These are phyloP conservation scores for Holotrichia oblita DNA, from an alignment of 1,140 invertebrate genomes.

Conservation along the genomic window DNA sequence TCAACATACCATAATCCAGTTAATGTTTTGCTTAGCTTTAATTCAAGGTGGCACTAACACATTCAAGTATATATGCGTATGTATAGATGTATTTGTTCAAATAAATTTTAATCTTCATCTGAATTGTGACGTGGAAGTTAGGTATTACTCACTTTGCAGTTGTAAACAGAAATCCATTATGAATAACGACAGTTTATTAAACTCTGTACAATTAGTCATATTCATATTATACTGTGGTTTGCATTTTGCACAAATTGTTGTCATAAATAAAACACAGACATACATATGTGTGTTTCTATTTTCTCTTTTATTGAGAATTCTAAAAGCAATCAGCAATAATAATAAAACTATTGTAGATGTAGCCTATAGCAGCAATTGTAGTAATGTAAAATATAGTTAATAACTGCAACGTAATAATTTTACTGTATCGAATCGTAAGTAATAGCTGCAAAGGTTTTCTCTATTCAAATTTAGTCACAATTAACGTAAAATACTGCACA, in stretches of 20 bases:
- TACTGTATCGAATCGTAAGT: neutral
- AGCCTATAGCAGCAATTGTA: neutral
- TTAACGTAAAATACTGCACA: neutral
- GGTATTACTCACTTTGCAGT: neutral
- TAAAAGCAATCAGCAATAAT: conserved; percentile 5
- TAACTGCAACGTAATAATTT: neutral
- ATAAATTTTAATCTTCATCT: too few species aligned
- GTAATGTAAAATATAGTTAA: neutral
- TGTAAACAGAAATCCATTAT: neutral
- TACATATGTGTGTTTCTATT: neutral
- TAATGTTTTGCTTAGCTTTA: too few species aligned
- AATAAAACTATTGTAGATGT: too few species aligned
- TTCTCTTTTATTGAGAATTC: neutral
- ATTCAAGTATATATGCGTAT: too few species aligned
- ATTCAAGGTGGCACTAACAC: too few species aligned
- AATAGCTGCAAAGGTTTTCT: neutral
- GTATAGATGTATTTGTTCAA: too few species aligned
- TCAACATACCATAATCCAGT: too few species aligned
- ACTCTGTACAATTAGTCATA: neutral
- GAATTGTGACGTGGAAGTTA: too few species aligned
- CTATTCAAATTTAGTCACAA: neutral
- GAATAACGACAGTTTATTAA: neutral
- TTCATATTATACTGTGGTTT: conserved; percentile 1
- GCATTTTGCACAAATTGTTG: neutral
- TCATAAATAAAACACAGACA: neutral